These are phyloP conservation scores for Amorpha juglandis DNA, from an alignment of 2,888 invertebrate genomes.

Conservation along the genomic window DNA sequence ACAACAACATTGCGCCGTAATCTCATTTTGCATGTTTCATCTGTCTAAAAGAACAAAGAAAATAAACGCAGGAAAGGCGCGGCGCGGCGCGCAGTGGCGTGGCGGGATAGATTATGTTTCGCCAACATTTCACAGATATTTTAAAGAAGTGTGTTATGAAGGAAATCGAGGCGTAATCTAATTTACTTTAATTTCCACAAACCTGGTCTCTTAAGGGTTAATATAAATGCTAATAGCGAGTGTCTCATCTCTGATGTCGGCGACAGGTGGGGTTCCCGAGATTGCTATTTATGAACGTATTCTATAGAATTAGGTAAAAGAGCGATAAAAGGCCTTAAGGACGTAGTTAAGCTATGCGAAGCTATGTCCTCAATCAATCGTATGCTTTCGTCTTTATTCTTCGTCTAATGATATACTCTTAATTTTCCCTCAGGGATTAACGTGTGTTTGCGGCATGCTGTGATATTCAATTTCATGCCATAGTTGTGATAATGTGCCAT, in stretches of 20 bases:
- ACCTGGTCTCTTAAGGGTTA: constrained; percentile 70
- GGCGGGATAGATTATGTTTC: constrained; percentile 32
- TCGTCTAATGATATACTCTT: no score
- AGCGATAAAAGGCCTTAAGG: no score
- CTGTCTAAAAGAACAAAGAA: constrained; percentile 12
- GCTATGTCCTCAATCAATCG: no score
- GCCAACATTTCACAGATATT: constrained; percentile 26
- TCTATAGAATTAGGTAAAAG: constrained; percentile 17
- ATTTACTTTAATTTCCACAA: constrained; percentile 63
- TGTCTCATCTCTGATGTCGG: constrained; percentile 43
- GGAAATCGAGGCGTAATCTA: constrained; percentile 55
- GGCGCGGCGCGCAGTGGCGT: no score
- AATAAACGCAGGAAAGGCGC: constrained; percentile 26
- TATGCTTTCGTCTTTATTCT: no score
- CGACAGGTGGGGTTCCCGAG: constrained; percentile 28
- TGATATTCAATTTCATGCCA: no score
- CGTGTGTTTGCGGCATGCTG: no score
- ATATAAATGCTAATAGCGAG: constrained; percentile 75
- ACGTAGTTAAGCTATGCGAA: no score
- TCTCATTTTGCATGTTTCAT: constrained; percentile 17
- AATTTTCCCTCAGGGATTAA: no score
- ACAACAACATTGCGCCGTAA: constrained; percentile 11
- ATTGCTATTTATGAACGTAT: constrained; percentile 38
- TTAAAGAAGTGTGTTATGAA: constrained; percentile 34
- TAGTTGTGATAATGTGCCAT: no score